phyloP scores from a whole-genome alignment of 2,113 vertebrate genomes.

The Cricetomys ansorgei region DNA sequence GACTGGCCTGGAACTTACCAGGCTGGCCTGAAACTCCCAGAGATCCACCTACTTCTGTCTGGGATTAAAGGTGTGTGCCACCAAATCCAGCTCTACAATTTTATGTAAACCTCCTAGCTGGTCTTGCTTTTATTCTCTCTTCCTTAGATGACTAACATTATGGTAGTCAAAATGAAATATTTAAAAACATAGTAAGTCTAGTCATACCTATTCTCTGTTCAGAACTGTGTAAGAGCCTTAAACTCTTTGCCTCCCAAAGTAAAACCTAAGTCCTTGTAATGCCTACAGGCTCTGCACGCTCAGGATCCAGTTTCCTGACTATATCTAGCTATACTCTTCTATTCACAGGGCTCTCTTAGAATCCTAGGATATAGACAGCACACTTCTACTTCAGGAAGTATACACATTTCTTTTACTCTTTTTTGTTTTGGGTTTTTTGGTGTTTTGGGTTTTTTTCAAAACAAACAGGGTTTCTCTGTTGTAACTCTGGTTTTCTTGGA shows the following conservation, averaged over 20 bases:
- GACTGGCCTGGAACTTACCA: neutral
- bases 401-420: neutral
- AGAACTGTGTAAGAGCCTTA: conserved; percentile 24
- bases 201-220: neutral
- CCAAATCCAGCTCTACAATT: neutral
- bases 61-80: neutral
- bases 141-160: neutral
- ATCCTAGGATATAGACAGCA: neutral
- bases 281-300: neutral
- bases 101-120: neutral
- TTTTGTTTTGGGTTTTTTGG: no score
- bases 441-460: no score
- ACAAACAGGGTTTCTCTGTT: no score
- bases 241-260: neutral
- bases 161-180: neutral
- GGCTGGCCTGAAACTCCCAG: neutral
- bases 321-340: neutral
- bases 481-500: no score
- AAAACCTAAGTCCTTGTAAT: neutral
- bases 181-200: conserved; percentile 4
- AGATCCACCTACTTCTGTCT: neutral
- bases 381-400: neutral
- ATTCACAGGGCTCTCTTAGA: neutral
- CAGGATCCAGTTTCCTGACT: neutral
- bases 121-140: neutral